Conservation (phyloP, 2,888 invertebrate genomes). For the Epirrhoe alternata region DNA sequence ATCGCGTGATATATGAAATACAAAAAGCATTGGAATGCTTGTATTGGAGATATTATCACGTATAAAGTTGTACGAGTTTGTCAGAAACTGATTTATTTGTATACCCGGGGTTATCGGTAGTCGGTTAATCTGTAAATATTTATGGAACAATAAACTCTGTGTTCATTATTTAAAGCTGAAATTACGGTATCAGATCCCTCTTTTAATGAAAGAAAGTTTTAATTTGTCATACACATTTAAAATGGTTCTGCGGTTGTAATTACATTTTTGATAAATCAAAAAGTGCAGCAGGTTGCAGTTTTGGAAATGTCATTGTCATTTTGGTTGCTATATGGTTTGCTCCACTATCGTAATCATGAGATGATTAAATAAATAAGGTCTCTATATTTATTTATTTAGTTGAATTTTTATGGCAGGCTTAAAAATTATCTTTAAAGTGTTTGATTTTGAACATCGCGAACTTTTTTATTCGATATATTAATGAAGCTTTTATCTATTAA, state of each 20-base stretch:
- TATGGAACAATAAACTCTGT: conserved; percentile 22
- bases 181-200: neutral
- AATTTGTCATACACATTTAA: conserved; percentile 41
- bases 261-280: conserved; percentile 40
- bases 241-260: conserved; percentile 39
- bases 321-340: conserved; percentile 2
- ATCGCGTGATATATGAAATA: conserved; percentile 43
- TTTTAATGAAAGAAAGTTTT: conserved; percentile 35
- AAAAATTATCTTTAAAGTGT: no score
- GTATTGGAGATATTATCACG: conserved; percentile 56
- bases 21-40: conserved; percentile 39
- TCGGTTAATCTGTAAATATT: conserved; percentile 46
- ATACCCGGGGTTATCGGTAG: conserved; percentile 44
- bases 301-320: conserved; percentile 42
- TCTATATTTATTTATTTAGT: no score
- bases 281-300: conserved; percentile 25
- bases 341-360: neutral
- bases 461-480: no score
- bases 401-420: neutral
- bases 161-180: conserved; percentile 8
- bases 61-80: conserved; percentile 66
- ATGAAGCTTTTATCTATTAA: no score
- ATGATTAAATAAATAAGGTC: no score
- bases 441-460: no score
- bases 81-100: conserved; percentile 59